Evolutionary conservation across 2,888 invertebrate species (phyloP), one percentile per base, ranked within the genome.

Genomic region (Scaptomyza flava): DNA sequence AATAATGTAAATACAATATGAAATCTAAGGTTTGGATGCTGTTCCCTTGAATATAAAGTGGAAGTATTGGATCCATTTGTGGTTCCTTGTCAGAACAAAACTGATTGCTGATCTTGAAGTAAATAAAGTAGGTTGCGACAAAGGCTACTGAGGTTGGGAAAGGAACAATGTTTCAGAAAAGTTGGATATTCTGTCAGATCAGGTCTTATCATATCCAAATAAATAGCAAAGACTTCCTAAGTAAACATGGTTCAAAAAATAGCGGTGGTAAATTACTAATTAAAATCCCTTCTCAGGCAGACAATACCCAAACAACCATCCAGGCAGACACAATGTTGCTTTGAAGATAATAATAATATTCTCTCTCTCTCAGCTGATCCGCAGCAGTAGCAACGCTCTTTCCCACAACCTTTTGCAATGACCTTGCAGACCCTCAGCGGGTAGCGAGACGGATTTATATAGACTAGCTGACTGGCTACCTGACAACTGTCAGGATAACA

Each of bases 321-420:
- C 47, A 48, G 42, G 14, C 36, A 43, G 43, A 36, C 65, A 52
- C 27, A 33, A 58, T 27, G 57, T 53, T 64, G 56, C 36, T 74
- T 20, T 12, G 27, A n/a, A n/a, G n/a, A n/a, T n/a, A n/a, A n/a
- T 1, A 9, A 11, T 46, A 75, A 70, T 62, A 58, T 68, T 11
- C 77, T 61, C 23, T 27, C 77, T 61, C 36, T 27, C 77, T 54
- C 77, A 73, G 77, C 72, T 73, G 72, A 73, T 73, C 57, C 72
- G 56, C 20, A 72, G 72, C 72, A 72, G 65, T 62, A 51, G 36
- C 41, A 12, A 33, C 23, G 33, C 30, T 41, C 12, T 46, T 59
- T 60, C 59, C n/a, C 52, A 67, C 69, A 68, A 31, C 34, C 59
- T 59, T 45, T 12, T 14, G 38, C 41, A 17, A 2, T 70, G 76